Evolutionary conservation across 2,797 vertebrate species (phyloP).

Genomic region (Potorous gilbertii): DNA sequence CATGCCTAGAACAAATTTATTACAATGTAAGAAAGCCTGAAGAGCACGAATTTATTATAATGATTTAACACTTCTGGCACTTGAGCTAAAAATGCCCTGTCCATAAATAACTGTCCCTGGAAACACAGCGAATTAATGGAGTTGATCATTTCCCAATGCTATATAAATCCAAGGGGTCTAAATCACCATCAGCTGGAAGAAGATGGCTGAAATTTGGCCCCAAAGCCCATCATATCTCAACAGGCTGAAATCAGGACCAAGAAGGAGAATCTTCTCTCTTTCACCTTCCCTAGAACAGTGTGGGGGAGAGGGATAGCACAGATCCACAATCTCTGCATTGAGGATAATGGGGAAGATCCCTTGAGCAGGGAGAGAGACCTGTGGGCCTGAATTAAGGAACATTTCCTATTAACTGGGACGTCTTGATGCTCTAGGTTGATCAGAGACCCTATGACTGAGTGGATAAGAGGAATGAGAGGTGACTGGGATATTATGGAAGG

Average conservation of each 20-base stretch:
- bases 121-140: conserved; percentile 88
- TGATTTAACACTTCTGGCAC: conserved; percentile 87
- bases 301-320: not conserved
- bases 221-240: not conserved
- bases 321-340: not conserved
- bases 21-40: conserved; percentile 86
- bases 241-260: not conserved
- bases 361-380: not conserved
- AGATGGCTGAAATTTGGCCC: conserved; percentile 47
- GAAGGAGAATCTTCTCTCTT: not conserved
- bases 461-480: not conserved
- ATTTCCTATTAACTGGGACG: not conserved
- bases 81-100: conserved; percentile 87
- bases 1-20: conserved; percentile 89
- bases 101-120: conserved; percentile 87
- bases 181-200: conserved; percentile 78
- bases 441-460: not conserved
- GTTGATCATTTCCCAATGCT: conserved; percentile 85
- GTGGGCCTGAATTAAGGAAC: not conserved
- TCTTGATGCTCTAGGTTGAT: not conserved
- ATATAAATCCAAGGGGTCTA: conserved; percentile 84
- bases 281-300: conserved; percentile 51
- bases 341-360: not conserved
- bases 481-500: not conserved
- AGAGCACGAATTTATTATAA: conserved; percentile 88